Conservation (phyloP, 1,140 invertebrate genomes). For the Drosophila nasuta region DNA sequence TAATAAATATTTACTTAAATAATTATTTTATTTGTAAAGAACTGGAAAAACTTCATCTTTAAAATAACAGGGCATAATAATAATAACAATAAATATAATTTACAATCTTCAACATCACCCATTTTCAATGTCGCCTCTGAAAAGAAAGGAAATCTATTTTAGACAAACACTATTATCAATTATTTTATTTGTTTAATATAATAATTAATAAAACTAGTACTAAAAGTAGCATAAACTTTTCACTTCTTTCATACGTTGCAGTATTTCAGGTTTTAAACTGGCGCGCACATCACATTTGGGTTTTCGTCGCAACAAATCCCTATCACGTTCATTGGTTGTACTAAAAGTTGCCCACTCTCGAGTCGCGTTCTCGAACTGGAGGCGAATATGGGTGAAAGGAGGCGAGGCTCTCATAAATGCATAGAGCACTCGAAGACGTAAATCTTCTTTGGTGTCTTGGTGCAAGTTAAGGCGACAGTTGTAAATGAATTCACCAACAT, state of each 20-base stretch:
- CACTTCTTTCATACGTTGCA: conserved; percentile 41
- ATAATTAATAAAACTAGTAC: not conserved
- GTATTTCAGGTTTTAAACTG: conserved; percentile 36
- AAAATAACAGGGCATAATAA: too few relatives aligned
- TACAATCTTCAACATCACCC: not conserved
- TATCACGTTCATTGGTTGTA: not conserved
- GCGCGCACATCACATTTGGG: conserved; percentile 27
- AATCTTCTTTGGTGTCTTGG: conserved; percentile 25
- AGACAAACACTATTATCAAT: conserved; percentile 3
- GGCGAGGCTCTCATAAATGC: conserved; percentile 39
- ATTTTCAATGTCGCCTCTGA: conserved; percentile 23
- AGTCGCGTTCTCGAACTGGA: conserved; percentile 36
- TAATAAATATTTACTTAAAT: not conserved
- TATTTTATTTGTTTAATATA: conserved; percentile 18
- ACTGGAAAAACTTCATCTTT: too few relatives aligned
- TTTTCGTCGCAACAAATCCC: not conserved
- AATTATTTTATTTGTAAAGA: not conserved
- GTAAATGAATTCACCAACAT: conserved; percentile 46
- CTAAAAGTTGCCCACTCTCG: conserved; percentile 49
- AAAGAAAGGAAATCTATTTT: conserved; percentile 34
- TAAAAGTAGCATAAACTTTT: conserved; percentile 29
- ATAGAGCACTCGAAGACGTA: conserved; percentile 45
- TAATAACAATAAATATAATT: not conserved
- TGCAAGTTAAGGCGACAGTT: conserved; percentile 7
- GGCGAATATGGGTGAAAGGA: conserved; percentile 32